These are phyloP conservation scores for Sinonovacula constricta DNA, from an alignment of 1,140 invertebrate genomes.

Conservation along the genomic window DNA sequence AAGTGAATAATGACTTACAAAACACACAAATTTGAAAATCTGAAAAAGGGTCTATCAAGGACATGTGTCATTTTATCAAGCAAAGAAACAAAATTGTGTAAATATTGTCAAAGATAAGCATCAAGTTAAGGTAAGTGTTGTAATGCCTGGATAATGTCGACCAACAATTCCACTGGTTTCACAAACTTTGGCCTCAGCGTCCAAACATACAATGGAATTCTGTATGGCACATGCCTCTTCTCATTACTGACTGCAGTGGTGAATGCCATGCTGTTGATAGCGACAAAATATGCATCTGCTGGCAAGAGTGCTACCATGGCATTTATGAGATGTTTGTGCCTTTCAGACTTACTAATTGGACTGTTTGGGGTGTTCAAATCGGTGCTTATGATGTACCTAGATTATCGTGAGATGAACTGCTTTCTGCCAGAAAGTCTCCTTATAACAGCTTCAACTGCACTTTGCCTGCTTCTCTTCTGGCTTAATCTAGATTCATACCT, in stretches of 20 bases:
- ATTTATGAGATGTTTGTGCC: conserved; percentile 67
- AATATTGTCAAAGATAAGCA: too few relatives aligned
- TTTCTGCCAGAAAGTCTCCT: conserved; percentile 74
- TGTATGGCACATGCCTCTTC: too few relatives aligned
- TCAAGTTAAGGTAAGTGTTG: too few relatives aligned
- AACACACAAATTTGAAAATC: too few relatives aligned
- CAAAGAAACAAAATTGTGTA: too few relatives aligned
- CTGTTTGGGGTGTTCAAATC: conserved; percentile 69
- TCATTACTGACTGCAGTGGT: conserved; percentile 43
- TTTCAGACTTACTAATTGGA: conserved; percentile 65
- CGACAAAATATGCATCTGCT: conserved; percentile 63
- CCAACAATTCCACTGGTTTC: too few relatives aligned
- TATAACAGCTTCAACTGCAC: conserved; percentile 63
- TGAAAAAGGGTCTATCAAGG: too few relatives aligned
- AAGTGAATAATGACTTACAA: too few relatives aligned
- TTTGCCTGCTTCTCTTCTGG: conserved; percentile 58
- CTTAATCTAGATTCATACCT: conserved; percentile 67
- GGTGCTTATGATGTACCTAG: conserved; percentile 54
- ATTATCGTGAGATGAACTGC: conserved; percentile 61
- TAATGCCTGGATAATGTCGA: too few relatives aligned
- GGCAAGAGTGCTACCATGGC: conserved; percentile 66
- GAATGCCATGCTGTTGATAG: conserved; percentile 56
- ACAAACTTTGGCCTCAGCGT: too few relatives aligned
- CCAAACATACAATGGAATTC: too few relatives aligned
- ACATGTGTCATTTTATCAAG: too few relatives aligned